Percentiles rank a stretch among this genome's conserved stretches.
These are phyloP conservation scores for Oxytorus armatus DNA, from an alignment of 2,888 invertebrate species.

Conservation along the genomic window DNA sequence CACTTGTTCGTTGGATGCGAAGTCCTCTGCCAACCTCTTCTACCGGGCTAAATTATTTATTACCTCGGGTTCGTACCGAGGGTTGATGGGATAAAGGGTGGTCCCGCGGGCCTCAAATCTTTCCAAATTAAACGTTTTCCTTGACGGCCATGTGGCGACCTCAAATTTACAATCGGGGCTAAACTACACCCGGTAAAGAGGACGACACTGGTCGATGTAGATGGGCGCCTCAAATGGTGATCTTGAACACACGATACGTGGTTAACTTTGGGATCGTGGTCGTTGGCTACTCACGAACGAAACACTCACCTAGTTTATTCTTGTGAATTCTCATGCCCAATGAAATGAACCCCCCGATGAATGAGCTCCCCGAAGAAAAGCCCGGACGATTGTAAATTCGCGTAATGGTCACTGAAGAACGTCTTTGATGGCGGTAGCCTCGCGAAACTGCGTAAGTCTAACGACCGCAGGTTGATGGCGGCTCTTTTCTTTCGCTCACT, in stretches of 20 bases:
- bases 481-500: slow-evolving; percentile 34
- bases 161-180: slow-evolving; percentile 62
- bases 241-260: slow-evolving; percentile 46
- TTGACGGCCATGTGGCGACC: slow-evolving; percentile 58
- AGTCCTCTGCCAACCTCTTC: slow-evolving; percentile 46
- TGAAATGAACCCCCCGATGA: slow-evolving; percentile 30
- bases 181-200: slow-evolving; percentile 30
- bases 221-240: slow-evolving; percentile 39
- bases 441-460: slow-evolving; percentile 29
- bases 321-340: slow-evolving; percentile 32
- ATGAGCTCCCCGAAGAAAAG: slow-evolving; percentile 11
- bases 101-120: slow-evolving; percentile 62
- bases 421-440: slow-evolving; percentile 40
- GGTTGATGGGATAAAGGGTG: slow-evolving; percentile 67
- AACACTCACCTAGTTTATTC: slow-evolving; percentile 41
- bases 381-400: slow-evolving; percentile 36
- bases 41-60: slow-evolving; percentile 69
- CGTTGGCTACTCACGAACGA: slow-evolving; percentile 1
- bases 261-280: slow-evolving; percentile 18
- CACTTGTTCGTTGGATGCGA: slow-evolving; percentile 55
- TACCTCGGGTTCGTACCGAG: slow-evolving; percentile 59
- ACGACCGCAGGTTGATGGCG: slow-evolving; percentile 39
- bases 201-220: slow-evolving; percentile 21
- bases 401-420: slow-evolving; percentile 43
- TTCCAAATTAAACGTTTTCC: slow-evolving; percentile 69